Evolutionary conservation across 2,797 vertebrate genomes (phyloP).

Genomic region (Aldrovandia affinis): DNA sequence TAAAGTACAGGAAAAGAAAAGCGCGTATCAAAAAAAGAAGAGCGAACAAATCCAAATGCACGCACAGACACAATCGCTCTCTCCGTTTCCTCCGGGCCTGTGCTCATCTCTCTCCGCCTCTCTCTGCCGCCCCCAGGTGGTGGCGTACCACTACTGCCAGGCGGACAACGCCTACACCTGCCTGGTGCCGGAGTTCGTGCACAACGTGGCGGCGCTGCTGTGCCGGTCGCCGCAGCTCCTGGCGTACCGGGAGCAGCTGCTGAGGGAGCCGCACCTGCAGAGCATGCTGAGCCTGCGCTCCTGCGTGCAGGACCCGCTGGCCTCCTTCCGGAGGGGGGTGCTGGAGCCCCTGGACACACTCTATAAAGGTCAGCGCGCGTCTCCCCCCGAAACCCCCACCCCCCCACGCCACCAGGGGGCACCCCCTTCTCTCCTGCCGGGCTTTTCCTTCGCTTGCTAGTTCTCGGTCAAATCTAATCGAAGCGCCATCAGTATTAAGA

Average conservation of each 20-base stretch:
- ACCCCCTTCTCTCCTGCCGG: too few species aligned
- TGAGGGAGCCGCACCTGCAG: constrained; percentile 93
- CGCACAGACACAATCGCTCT: too few species aligned
- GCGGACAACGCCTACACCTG: constrained; percentile 97
- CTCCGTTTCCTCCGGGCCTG: neutral
- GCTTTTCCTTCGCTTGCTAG: neutral
- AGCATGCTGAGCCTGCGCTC: constrained; percentile 93
- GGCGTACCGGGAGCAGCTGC: constrained; percentile 90
- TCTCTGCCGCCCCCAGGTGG: constrained; percentile 78
- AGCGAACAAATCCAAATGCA: too few species aligned
- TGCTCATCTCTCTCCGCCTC: neutral
- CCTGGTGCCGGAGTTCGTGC: constrained; percentile 96
- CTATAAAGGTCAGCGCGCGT: constrained; percentile 82
- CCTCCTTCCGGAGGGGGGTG: constrained; percentile 90
- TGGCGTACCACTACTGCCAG: constrained; percentile 98
- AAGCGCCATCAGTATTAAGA: neutral
- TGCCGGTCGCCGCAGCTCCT: constrained; percentile 93
- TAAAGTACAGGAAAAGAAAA: too few species aligned
- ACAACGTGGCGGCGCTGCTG: constrained; percentile 94
- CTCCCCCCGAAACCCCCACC: neutral
- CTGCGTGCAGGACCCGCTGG: constrained; percentile 94
- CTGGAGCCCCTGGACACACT: constrained; percentile 91
- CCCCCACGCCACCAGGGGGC: too few species aligned
- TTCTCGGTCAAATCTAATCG: neutral
- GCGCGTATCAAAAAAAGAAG: too few species aligned